These are phyloP conservation scores for Mythimna vitellina DNA, from an alignment of 2,888 invertebrate genomes.

Conservation along the genomic window DNA sequence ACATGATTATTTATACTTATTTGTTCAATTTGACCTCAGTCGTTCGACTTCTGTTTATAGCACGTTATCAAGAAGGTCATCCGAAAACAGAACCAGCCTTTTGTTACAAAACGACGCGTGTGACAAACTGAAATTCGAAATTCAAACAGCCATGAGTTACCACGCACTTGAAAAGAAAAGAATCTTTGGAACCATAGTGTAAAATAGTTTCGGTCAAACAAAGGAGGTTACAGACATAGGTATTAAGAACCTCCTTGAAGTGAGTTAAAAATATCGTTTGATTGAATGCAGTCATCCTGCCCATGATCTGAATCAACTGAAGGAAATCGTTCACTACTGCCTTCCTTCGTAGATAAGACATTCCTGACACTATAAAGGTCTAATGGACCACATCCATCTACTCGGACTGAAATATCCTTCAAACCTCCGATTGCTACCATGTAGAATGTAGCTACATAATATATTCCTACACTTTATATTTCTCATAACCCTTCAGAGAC, in stretches of 20 bases:
- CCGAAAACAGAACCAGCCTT: conserved; percentile 27
- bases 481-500: conserved; percentile 39
- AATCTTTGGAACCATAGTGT: not conserved
- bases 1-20: conserved; percentile 47
- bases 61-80: conserved; percentile 51
- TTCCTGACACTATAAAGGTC: conserved; percentile 40
- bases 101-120: conserved; percentile 31
- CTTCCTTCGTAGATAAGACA: conserved; percentile 49
- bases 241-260: conserved; percentile 27
- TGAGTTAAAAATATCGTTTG: conserved; percentile 34
- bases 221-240: not conserved
- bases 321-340: conserved; percentile 54
- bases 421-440: conserved; percentile 27
- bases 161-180: conserved; percentile 12
- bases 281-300: conserved; percentile 48
- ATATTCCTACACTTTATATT: conserved; percentile 15
- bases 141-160: conserved; percentile 26
- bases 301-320: conserved; percentile 43
- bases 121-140: conserved; percentile 38
- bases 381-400: conserved; percentile 56
- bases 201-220: not conserved
- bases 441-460: not conserved
- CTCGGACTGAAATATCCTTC: conserved; percentile 37
- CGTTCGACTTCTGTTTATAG: conserved; percentile 36
- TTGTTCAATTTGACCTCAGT: conserved; percentile 47